Base-by-base conservation (phyloP, 2,888 invertebrate species). In the Ctena decussata region DNA sequence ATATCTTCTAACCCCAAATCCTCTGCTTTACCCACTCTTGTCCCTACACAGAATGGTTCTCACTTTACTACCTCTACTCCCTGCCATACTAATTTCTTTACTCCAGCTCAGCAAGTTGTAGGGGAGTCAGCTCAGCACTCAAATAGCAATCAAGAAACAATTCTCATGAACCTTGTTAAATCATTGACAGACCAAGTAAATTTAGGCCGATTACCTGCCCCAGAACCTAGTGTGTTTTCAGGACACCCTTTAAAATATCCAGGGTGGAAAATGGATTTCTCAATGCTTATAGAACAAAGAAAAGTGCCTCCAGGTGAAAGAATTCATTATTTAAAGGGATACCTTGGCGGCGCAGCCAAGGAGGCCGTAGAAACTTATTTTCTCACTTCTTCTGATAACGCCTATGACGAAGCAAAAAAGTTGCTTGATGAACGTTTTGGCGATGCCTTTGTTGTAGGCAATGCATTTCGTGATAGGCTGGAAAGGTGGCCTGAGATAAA, bases 401-500 rank as follows among this genome's bases (percentile, higher is more conserved):
- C 85, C 0, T 89, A 79, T 71, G 72, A 75, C 0, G 76, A 82
- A 37, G 89, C 89, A 24, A 77, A 80, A 32, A 72, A 41, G 6
- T 1, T 82, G n/a, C 60, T 89, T 6, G 82, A 87, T 15, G 70
- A 87, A 65, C 39, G 89, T 21, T 89, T 44, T 74, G 85, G 89
- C 15, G 73, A 85, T 53, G 72, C 76, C 8, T 84, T 82, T 60
- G 32, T 77, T 0, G 65, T 89, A 21, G 70, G 77, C 0, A 79
- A 80, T 69, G 87, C 89, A 2, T 87, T 83, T 44, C 74, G 85
- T 37, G 83, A 82, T 24, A 85, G 83, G 27, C 44, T 87, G 27
- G 87, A 87, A 18, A 32, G 35, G 21, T 87, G 87, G 87, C 86
- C 87, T 1, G 73, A 81, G 60, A 81, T 85, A 41, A 21, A 27